Conservation (phyloP, 1,140 invertebrate genomes). For the Drosophila santomea region DNA sequence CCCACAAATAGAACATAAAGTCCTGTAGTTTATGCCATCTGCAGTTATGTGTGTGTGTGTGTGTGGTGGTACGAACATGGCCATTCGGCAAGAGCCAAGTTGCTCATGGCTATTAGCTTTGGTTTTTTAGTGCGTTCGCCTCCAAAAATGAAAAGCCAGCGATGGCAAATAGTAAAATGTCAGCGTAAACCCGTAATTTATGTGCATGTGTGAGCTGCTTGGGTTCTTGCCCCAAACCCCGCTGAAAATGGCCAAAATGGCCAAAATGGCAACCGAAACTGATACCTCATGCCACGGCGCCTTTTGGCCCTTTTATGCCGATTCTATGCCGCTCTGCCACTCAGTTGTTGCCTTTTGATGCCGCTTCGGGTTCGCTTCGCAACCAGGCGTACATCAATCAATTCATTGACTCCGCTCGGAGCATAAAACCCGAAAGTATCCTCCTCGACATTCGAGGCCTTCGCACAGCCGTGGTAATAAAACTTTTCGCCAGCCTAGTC, state of each 20-base stretch:
- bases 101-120: conserved; percentile 72
- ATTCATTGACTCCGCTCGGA: conserved; percentile 70
- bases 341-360: conserved; percentile 60
- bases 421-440: conserved; percentile 49
- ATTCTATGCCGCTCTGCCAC: conserved; percentile 56
- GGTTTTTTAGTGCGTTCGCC: conserved; percentile 70
- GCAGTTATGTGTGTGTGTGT: conserved; percentile 21
- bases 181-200: conserved; percentile 83
- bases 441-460: conserved; percentile 23
- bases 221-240: background rate
- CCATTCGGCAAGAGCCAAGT: conserved; percentile 69
- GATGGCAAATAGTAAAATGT: conserved; percentile 78
- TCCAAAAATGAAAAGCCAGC: conserved; percentile 74
- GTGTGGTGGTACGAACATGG: conserved; percentile 38
- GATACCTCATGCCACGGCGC: no score
- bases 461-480: conserved; percentile 49
- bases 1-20: conserved; percentile 69
- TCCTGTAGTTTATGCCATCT: conserved; percentile 70
- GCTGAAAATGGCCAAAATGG: conserved; percentile 10
- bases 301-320: conserved; percentile 58
- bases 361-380: conserved; percentile 13
- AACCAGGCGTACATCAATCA: conserved; percentile 65
- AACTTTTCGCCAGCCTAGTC: conserved; percentile 58
- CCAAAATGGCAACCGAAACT: conserved; percentile 5
- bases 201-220: conserved; percentile 68